Conservation (phyloP, 2,797 vertebrate species). For the Diplodus sargus region DNA sequence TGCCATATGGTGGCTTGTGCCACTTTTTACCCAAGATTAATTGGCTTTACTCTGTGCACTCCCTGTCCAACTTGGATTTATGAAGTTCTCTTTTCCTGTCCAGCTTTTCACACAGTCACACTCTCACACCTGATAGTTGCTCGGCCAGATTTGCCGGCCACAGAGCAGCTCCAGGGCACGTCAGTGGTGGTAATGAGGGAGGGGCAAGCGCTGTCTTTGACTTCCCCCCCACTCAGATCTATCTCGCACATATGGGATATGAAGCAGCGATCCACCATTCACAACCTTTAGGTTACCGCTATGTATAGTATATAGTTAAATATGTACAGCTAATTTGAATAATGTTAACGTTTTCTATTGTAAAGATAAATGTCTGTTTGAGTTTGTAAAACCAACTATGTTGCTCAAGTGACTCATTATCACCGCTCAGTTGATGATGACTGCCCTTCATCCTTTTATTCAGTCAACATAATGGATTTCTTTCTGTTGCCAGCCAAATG, state of each 20-base stretch:
- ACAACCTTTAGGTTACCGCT: no score
- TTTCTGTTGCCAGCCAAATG: conserved; percentile 24
- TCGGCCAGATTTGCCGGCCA: no score
- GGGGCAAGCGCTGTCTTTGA: no score
- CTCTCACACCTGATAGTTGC: no score
- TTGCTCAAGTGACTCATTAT: conserved; percentile 42
- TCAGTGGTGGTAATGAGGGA: no score
- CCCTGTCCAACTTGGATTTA: neutral
- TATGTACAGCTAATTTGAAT: conserved; percentile 26
- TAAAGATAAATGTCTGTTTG: conserved; percentile 10
- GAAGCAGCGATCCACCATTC: no score
- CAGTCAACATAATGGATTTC: conserved; percentile 47
- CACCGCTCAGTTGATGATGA: conserved; percentile 32
- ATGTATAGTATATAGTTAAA: no score
- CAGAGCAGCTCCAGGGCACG: no score
- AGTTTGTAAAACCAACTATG: neutral
- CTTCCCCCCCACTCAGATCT: no score
- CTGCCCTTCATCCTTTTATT: conserved; percentile 44
- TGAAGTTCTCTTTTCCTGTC: neutral
- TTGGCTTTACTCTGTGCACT: conserved; percentile 13
- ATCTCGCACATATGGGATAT: no score
- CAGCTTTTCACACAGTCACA: neutral
- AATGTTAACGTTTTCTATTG: conserved; percentile 1
- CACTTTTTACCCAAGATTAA: conserved; percentile 22
- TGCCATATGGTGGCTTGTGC: conserved; percentile 21